phyloP scores from a whole-genome alignment of 2,797 vertebrate species.

The Lithobates sylvaticus region DNA sequence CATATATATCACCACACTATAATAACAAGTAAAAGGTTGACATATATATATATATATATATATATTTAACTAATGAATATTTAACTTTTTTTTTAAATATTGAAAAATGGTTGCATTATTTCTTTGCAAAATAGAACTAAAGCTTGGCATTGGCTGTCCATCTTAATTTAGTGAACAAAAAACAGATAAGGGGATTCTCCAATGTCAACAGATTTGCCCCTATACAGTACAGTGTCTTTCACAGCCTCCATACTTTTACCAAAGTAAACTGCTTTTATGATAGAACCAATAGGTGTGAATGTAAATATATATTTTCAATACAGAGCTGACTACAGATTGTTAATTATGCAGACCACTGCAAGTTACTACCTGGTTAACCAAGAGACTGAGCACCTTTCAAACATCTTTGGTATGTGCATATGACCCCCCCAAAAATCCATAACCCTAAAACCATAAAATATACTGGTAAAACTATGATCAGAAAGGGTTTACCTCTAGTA shows the following conservation, averaged over 20 bases:
- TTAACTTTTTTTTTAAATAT: no score
- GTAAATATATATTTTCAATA: neutral
- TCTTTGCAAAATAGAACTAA: no score
- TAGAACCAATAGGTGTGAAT: neutral
- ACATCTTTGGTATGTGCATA: neutral
- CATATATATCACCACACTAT: no score
- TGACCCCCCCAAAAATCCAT: neutral
- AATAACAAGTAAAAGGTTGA: no score
- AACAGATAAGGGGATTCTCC: no score
- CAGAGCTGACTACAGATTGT: neutral
- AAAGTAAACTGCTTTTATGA: neutral
- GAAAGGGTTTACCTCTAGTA: slow-evolving; percentile 86
- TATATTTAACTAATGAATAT: no score
- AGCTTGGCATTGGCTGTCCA: no score
- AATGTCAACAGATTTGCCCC: no score
- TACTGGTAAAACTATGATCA: neutral
- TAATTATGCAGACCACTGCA: no score
- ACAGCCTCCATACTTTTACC: neutral
- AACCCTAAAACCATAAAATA: neutral
- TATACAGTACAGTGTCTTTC: neutral
- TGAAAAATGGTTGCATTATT: no score
- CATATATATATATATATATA: no score
- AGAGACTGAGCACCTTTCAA: neutral
- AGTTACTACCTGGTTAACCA: neutral
- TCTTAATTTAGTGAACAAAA: no score